Conservation (phyloP, 2,113 vertebrate genomes). For the Trematomus loennbergii region DNA sequence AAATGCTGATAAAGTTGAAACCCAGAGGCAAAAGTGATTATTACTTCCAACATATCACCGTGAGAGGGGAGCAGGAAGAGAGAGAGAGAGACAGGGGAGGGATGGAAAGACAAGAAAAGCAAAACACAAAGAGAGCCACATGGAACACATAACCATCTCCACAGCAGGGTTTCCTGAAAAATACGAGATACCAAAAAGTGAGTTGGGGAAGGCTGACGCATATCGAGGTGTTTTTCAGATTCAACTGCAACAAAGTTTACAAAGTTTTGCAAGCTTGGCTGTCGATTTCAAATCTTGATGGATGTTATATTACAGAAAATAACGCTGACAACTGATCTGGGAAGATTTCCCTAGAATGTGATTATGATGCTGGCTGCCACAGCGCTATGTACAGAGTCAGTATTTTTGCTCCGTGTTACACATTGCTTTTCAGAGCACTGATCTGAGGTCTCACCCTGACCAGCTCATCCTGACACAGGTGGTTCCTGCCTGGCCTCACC, state of each 20-base stretch:
- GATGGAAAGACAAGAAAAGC: slow-evolving; percentile 54
- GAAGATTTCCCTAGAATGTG: slow-evolving; percentile 30
- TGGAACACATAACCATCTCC: slow-evolving; percentile 61
- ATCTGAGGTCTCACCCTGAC: slow-evolving; percentile 36
- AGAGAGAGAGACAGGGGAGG: slow-evolving; percentile 42
- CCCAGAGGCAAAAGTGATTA: slow-evolving; percentile 82
- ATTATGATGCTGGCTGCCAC: slow-evolving; percentile 15
- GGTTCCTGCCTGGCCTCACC: slow-evolving; percentile 79
- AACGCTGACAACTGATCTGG: slow-evolving; percentile 11
- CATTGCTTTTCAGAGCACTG: neutral
- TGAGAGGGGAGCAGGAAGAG: slow-evolving; percentile 51
- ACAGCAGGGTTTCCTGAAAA: slow-evolving; percentile 54
- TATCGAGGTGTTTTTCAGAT: slow-evolving; percentile 47
- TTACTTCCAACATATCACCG: slow-evolving; percentile 76
- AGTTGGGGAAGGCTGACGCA: slow-evolving; percentile 46
- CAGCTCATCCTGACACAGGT: slow-evolving; percentile 74
- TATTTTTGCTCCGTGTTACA: slow-evolving; percentile 6
- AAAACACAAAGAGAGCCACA: slow-evolving; percentile 61
- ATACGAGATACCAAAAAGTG: slow-evolving; percentile 43
- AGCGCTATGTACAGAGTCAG: slow-evolving; percentile 1
- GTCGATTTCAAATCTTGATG: slow-evolving; percentile 26
- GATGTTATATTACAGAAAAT: slow-evolving; percentile 10
- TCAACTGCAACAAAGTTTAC: slow-evolving; percentile 64
- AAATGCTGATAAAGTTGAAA: slow-evolving; percentile 80
- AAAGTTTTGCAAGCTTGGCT: slow-evolving; percentile 59